These are phyloP conservation scores for Petroica traversi DNA, from an alignment of 2,113 vertebrate genomes.

Conservation along the genomic window DNA sequence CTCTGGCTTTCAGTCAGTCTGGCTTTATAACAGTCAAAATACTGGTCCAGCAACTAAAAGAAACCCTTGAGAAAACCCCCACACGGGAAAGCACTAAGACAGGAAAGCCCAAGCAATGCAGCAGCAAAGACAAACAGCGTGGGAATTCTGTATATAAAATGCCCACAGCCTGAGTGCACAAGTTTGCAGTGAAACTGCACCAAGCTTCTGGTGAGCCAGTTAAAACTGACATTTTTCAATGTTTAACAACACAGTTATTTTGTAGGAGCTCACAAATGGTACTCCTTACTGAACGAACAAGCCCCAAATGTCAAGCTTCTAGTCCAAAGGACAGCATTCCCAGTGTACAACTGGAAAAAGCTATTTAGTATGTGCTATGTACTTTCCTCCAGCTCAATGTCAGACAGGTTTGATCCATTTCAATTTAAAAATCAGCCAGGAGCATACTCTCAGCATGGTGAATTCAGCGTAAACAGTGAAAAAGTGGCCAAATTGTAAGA, in stretches of 20 bases:
- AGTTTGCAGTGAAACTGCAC: neutral
- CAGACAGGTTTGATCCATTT: constrained; percentile 4
- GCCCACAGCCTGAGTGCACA: neutral
- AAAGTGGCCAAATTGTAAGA: neutral
- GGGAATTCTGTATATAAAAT: neutral
- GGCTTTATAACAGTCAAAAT: neutral
- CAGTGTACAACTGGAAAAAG: neutral
- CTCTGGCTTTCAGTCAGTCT: neutral
- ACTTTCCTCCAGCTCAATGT: neutral
- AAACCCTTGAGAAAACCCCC: neutral
- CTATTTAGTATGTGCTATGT: neutral
- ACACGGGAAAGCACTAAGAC: rapidly evolving
- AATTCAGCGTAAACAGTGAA: neutral
- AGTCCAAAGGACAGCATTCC: neutral
- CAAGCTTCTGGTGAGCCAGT: neutral
- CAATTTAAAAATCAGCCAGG: constrained; percentile 35
- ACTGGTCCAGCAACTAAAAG: neutral
- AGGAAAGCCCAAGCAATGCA: neutral
- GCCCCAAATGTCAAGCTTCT: neutral
- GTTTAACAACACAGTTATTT: neutral
- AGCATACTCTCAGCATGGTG: constrained; percentile 9
- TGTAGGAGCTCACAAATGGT: neutral
- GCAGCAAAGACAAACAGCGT: rapidly evolving
- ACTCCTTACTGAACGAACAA: neutral
- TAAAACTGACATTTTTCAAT: neutral